These are phyloP conservation scores for Tyria jacobaeae DNA, from an alignment of 2,888 invertebrate species.

Conservation along the genomic window DNA sequence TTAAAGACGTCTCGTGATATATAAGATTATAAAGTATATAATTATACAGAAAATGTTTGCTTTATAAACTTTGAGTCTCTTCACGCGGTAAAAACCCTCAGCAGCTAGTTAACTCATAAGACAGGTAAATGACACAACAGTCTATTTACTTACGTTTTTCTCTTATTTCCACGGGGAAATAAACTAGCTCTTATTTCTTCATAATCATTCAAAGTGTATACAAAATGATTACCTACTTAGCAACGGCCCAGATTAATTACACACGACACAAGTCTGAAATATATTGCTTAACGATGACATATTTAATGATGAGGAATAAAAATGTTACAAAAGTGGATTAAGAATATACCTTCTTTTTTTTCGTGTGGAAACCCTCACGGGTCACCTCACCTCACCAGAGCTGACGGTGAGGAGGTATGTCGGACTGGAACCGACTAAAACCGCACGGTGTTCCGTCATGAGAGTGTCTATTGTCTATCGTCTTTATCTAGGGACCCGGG, in stretches of 20 bases:
- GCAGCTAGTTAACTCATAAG: conserved; percentile 11
- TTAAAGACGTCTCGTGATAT: no score
- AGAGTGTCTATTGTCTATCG: no score
- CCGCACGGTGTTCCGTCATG: no score
- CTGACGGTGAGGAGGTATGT: no score
- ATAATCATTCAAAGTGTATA: conserved; percentile 11
- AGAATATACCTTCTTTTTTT: background rate
- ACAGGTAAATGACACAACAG: conserved; percentile 12
- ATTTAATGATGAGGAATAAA: background rate
- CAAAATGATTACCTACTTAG: conserved; percentile 1
- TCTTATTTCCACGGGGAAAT: conserved; percentile 22
- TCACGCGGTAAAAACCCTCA: background rate
- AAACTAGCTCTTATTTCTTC: conserved; percentile 21
- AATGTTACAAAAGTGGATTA: background rate
- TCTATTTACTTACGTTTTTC: conserved; percentile 9
- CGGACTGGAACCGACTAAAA: no score
- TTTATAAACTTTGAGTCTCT: background rate
- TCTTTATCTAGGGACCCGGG: no score
- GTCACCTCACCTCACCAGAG: no score
- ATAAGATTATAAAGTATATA: no score
- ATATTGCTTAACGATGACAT: background rate
- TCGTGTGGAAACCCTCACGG: no score
- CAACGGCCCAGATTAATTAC: conserved; percentile 14
- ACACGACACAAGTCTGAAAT: background rate
- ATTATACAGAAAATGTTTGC: background rate